A percentile compares a stretch with the other conserved stretches of the same genome.
Conservation (phyloP, 1,140 invertebrate genomes). For the Magallana gigas region DNA sequence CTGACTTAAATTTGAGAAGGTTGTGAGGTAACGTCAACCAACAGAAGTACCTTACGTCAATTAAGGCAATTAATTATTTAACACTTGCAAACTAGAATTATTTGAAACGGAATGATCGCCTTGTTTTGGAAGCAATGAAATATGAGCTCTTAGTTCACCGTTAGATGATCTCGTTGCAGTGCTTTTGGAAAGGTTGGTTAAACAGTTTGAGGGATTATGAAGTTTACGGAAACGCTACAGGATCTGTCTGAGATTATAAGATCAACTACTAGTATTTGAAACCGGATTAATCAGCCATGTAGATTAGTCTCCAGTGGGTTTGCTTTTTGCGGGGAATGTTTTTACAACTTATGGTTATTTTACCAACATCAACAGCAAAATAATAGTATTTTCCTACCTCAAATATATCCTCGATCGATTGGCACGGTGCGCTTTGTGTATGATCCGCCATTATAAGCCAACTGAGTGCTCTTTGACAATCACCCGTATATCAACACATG, state of each 20-base stretch:
- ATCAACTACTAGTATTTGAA: neutral
- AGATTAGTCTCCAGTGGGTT: neutral
- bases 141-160: neutral
- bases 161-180: neutral
- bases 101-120: neutral
- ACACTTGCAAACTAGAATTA: neutral
- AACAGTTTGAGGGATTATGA: slow-evolving; percentile 14
- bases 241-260: slow-evolving; percentile 20
- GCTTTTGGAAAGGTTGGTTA: neutral
- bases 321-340: too few species aligned
- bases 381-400: slow-evolving; percentile 14
- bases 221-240: neutral
- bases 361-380: too few species aligned
- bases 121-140: neutral
- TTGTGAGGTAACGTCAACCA: neutral
- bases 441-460: slow-evolving; percentile 8
- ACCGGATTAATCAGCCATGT: neutral
- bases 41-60: neutral
- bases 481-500: neutral
- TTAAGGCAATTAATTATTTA: neutral
- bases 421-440: neutral
- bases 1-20: neutral
- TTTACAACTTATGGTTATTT: too few species aligned
- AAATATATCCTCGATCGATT: slow-evolving; percentile 32
- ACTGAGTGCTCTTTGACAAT: neutral